Conservation (phyloP, 37 sponge, comb jelly and placozoan genomes). For the Beroe forskalii region DNA sequence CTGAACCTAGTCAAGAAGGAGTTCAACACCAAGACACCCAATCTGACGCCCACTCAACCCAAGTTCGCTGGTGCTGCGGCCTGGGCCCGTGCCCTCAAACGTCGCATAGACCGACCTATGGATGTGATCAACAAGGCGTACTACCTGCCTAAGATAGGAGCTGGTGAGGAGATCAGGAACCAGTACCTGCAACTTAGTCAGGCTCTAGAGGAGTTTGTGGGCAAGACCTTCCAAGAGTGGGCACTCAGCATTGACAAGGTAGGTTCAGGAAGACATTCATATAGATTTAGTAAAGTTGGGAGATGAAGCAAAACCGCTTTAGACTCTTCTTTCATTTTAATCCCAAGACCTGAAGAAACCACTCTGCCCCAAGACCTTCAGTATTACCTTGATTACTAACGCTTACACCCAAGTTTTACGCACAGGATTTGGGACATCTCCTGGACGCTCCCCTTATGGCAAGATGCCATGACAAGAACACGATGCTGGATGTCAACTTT, state of each 20-base stretch:
- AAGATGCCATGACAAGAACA: conserved; percentile 32
- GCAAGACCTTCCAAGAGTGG: conserved; percentile 95
- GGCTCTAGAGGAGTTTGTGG: conserved; percentile 87
- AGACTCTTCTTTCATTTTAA: no score
- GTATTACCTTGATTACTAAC: not conserved
- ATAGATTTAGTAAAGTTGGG: not conserved
- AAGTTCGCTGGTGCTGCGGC: conserved; percentile 83
- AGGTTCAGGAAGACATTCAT: not conserved
- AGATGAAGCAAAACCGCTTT: no score
- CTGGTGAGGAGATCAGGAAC: conserved; percentile 80
- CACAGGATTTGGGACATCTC: conserved; percentile 72
- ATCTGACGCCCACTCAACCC: conserved; percentile 76
- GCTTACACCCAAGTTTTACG: conserved; percentile 24
- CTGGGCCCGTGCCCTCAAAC: conserved; percentile 87
- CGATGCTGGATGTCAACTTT: conserved; percentile 79
- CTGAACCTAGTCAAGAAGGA: conserved; percentile 92
- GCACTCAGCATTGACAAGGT: conserved; percentile 75
- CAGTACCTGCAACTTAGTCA: conserved; percentile 85
- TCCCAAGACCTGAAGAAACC: no score
- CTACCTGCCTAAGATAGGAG: conserved; percentile 84
- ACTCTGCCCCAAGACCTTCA: not conserved
- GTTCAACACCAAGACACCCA: conserved; percentile 75
- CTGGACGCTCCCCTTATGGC: conserved; percentile 86
- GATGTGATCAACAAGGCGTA: conserved; percentile 81
- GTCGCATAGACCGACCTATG: conserved; percentile 88